phyloP scores from a whole-genome alignment of 2,888 invertebrate genomes.

The Athrips mouffetella region DNA sequence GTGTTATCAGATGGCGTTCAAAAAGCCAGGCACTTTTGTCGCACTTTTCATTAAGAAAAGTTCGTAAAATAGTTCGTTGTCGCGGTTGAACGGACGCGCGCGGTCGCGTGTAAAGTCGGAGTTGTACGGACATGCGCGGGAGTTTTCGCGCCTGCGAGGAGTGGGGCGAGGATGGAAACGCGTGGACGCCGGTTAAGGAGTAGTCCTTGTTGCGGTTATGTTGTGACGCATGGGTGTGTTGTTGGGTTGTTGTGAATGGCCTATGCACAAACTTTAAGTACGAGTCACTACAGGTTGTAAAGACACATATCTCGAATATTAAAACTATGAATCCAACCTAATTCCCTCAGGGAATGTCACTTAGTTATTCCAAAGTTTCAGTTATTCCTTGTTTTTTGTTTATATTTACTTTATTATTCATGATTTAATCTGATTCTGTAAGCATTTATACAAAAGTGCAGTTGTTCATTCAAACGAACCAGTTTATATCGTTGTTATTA shows the following conservation, averaged over 20 bases:
- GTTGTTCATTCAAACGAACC: too few relatives aligned
- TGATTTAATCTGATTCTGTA: too few relatives aligned
- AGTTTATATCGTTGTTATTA: too few relatives aligned
- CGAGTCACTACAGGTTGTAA: too few relatives aligned
- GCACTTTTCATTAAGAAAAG: slow-evolving; percentile 73
- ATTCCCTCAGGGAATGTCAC: too few relatives aligned
- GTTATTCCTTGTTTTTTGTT: too few relatives aligned
- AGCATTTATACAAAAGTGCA: too few relatives aligned
- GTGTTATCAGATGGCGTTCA: not conserved
- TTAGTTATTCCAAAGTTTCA: too few relatives aligned
- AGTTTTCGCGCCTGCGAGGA: slow-evolving; percentile 46
- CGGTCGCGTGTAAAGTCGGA: slow-evolving; percentile 54
- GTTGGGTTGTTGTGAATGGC: not conserved
- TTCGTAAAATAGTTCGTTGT: slow-evolving; percentile 51
- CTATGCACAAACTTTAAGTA: too few relatives aligned
- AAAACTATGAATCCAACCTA: too few relatives aligned
- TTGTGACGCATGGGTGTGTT: not conserved
- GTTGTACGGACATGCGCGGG: slow-evolving; percentile 54
- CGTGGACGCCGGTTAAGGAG: slow-evolving; percentile 40
- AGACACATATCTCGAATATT: too few relatives aligned
- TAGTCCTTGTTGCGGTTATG: not conserved
- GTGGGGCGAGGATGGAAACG: slow-evolving; percentile 67
- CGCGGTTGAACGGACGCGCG: slow-evolving; percentile 49
- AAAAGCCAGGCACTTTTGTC: slow-evolving; percentile 18
- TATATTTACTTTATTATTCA: too few relatives aligned